These are phyloP conservation scores for Sphaerophoria taeniata DNA, from an alignment of 2,888 invertebrate species.

Conservation along the genomic window DNA sequence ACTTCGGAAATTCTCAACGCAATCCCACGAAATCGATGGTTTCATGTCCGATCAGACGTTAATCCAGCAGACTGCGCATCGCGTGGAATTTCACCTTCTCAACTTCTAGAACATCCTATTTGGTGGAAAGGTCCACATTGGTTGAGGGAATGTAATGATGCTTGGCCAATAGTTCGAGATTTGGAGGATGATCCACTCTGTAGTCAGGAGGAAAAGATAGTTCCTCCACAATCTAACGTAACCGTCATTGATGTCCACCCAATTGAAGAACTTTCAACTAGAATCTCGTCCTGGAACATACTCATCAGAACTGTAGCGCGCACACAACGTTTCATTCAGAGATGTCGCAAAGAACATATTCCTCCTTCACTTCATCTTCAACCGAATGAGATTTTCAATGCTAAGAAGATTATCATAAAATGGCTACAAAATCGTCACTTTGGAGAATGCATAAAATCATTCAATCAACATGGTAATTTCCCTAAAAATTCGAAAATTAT, in stretches of 20 bases:
- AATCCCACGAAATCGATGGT: constrained; percentile 5
- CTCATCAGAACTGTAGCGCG: constrained; percentile 24
- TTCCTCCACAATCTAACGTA: background rate
- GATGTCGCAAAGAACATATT: background rate
- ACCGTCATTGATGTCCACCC: constrained; percentile 14
- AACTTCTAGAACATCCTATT: background rate
- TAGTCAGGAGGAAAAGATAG: background rate
- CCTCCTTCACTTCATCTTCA: constrained; percentile 5
- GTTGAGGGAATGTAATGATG: background rate
- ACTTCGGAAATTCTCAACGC: background rate
- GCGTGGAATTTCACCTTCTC: background rate
- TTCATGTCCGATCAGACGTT: background rate
- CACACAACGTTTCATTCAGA: background rate
- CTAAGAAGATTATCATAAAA: constrained; percentile 1
- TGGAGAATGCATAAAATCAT: constrained; percentile 17
- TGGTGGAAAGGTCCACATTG: constrained; percentile 14
- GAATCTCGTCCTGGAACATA: constrained; percentile 13
- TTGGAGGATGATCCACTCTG: background rate
- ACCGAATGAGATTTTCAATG: constrained; percentile 9
- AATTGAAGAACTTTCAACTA: constrained; percentile 17
- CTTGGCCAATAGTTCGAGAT: background rate
- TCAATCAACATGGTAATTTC: constrained; percentile 13
- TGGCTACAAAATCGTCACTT: constrained; percentile 23
- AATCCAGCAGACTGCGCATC: background rate
- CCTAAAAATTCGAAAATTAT: constrained; percentile 3